Evolutionary conservation across 2,797 vertebrate species (phyloP).

Genomic region (Melopsittacus undulatus): DNA sequence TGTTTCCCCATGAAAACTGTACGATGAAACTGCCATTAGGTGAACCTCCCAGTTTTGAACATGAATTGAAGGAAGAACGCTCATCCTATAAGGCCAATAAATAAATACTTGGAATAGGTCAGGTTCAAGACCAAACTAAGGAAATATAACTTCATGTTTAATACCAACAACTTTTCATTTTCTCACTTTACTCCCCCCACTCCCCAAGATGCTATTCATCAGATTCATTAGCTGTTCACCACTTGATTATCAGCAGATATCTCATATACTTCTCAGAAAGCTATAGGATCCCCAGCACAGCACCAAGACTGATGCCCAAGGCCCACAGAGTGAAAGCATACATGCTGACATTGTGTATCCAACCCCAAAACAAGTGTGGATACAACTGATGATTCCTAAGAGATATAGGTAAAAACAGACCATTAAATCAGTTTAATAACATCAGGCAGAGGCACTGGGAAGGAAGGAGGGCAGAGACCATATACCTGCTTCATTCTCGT

Average conservation of each 20-base stretch:
- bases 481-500: background rate
- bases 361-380: background rate
- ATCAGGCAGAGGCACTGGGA: background rate
- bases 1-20: background rate
- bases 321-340: background rate
- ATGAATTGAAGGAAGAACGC: background rate
- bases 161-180: background rate
- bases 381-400: background rate
- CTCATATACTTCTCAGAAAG: background rate
- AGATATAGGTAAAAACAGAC: background rate
- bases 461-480: background rate
- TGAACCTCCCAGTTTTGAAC: background rate
- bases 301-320: background rate
- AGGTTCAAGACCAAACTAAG: background rate
- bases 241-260: background rate
- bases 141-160: background rate
- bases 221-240: background rate
- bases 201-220: background rate
- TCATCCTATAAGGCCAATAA: background rate
- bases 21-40: accelerated
- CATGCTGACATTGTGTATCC: background rate
- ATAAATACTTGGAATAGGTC: background rate
- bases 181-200: background rate
- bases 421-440: background rate
- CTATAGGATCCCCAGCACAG: background rate